Evolutionary conservation across 2,113 vertebrate genomes (phyloP), one percentile per base, ranked within the genome.

Genomic region (Ciconia maguari): DNA sequence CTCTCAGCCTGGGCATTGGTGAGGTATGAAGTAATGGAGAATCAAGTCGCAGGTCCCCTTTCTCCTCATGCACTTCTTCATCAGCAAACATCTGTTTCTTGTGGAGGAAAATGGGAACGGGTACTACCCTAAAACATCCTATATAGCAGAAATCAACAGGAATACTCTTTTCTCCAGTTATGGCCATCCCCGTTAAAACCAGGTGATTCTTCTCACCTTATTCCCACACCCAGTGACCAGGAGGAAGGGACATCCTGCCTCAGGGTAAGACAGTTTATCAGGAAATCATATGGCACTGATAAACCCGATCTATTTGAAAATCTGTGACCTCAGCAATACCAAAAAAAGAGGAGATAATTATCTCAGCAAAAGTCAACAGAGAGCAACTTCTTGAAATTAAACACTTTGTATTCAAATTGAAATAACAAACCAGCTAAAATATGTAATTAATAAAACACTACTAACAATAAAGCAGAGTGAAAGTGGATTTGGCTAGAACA

Each of bases 1-100:
- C 77, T 83, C 48, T 72, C n/a, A 83, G 15, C 25, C 32, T 83
- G 38, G 7, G 6, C 11, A 3, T 27, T 68, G 54, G 8, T 13
- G 30, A 62, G 11, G 25, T 64, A 44, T 6, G 6, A 69, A 72
- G 32, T 6, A 78, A 22, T 55, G 41, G 38, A 29, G 38, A 68
- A 76, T 61, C 20, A 74, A 79, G n/a, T 55, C 7, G 4, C 8
- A 60, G 29, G 30, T 57, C 19, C 10, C 10, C 18, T 60, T 71
- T 54, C 29, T 51, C 36, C 21, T 77, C 27, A 38, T 0, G 0
- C 0, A 0, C 11, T 29, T 72, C 52, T 69, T 88, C 54, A 77
- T 41, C 41, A 69, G 34, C 15, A 87, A 76, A 24, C 2, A 10
- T 19, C 44, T 60, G 42, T 32, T 75, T 75, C 61, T 75, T 57